phyloP scores from a whole-genome alignment of 2,888 invertebrate species.

The Torymus tubicola region DNA sequence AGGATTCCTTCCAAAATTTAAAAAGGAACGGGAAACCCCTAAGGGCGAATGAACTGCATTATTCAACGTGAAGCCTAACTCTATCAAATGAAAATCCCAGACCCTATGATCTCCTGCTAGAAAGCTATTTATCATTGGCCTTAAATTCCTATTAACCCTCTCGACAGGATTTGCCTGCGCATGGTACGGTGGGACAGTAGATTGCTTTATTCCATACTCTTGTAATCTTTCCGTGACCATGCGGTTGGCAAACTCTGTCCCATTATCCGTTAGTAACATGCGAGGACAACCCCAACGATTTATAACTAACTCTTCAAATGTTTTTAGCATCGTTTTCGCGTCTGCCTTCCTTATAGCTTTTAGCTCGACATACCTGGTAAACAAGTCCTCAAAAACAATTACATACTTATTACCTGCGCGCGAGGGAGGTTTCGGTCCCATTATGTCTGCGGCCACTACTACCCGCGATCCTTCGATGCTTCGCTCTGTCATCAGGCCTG shows the following conservation, averaged over 20 bases:
- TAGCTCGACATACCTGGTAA: too few species aligned
- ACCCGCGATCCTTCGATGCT: neutral
- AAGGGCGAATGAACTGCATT: neutral
- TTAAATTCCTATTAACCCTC: neutral
- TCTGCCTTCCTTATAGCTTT: too few species aligned
- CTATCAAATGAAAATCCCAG: neutral
- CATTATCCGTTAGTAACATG: neutral
- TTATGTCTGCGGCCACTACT: too few species aligned
- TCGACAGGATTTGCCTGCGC: neutral
- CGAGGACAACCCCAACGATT: neutral
- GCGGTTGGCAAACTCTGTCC: too few species aligned
- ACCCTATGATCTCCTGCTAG: neutral
- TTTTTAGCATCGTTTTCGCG: neutral
- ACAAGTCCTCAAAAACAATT: too few species aligned
- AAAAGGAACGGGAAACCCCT: neutral
- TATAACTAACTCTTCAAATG: too few species aligned
- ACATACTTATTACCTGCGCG: too few species aligned
- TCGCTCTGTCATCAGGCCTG: neutral
- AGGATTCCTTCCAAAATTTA: too few species aligned
- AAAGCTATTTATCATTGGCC: conserved; percentile 9
- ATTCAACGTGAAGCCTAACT: neutral
- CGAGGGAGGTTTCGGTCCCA: too few species aligned
- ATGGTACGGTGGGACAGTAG: neutral
- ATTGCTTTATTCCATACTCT: neutral
- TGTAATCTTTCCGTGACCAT: neutral